phyloP scores from a whole-genome alignment of 2,797 vertebrate species.

The Peromyscus nudipes region DNA sequence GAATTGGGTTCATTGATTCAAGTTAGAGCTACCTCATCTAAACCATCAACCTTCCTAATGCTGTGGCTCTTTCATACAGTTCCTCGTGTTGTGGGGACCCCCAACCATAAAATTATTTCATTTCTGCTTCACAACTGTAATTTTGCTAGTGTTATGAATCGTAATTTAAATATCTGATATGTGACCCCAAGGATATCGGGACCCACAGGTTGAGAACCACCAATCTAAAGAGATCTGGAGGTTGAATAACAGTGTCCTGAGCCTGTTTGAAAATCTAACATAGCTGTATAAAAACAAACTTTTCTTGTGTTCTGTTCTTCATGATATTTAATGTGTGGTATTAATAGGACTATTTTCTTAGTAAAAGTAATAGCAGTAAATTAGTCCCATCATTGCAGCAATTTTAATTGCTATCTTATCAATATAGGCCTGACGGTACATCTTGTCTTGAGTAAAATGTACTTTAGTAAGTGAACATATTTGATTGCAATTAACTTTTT shows the following conservation, averaged over 20 bases:
- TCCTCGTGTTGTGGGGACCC: no score
- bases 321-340: not conserved
- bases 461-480: constrained; percentile 52
- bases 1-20: not conserved
- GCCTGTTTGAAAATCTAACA: constrained; percentile 44
- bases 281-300: not conserved
- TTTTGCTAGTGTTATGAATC: no score
- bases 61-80: no score
- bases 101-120: no score
- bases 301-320: constrained; percentile 9
- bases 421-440: not conserved
- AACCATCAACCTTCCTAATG: no score
- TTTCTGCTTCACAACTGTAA: no score
- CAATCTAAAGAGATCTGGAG: not conserved
- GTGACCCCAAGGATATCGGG: not conserved
- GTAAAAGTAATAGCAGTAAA: not conserved
- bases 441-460: not conserved
- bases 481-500: not conserved
- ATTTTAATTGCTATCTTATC: not conserved
- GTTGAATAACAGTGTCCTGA: not conserved
- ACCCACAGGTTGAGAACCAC: not conserved
- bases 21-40: not conserved
- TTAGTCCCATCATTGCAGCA: not conserved
- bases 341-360: not conserved
- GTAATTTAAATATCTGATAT: no score